Evolutionary conservation across 2,113 vertebrate genomes (phyloP).

Genomic region (Myodes glareolus): DNA sequence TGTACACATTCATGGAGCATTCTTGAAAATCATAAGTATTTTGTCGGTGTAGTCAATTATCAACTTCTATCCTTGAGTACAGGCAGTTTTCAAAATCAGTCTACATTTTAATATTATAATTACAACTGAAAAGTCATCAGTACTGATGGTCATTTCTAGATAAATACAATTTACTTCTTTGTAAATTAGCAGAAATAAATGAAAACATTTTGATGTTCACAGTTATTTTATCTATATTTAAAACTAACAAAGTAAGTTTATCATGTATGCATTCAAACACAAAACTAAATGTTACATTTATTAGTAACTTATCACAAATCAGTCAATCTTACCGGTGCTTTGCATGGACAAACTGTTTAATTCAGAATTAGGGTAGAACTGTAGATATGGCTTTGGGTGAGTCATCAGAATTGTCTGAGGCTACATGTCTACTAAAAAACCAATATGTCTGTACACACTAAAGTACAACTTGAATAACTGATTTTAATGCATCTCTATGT

Average conservation of each 20-base stretch:
- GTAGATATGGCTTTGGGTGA: background rate
- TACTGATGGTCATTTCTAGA: background rate
- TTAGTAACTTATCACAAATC: background rate
- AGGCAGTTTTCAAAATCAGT: slow-evolving; percentile 17
- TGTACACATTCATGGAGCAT: background rate
- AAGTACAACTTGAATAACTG: background rate
- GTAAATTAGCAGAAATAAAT: slow-evolving; percentile 6
- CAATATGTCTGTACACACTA: background rate
- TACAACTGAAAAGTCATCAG: background rate
- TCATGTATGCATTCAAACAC: background rate
- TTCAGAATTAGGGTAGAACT: background rate
- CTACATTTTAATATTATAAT: background rate
- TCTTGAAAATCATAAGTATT: background rate
- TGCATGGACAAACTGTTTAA: background rate
- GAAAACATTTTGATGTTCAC: background rate
- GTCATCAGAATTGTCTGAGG: background rate
- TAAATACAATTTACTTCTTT: background rate
- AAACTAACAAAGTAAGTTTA: background rate
- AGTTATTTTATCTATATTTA: background rate
- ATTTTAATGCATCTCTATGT: background rate
- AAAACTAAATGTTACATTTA: background rate
- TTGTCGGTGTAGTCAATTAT: background rate
- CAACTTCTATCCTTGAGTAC: background rate
- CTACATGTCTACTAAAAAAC: background rate
- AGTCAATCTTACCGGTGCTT: background rate